phyloP scores from a whole-genome alignment of 2,888 invertebrate species.

The Agrochola macilenta region DNA sequence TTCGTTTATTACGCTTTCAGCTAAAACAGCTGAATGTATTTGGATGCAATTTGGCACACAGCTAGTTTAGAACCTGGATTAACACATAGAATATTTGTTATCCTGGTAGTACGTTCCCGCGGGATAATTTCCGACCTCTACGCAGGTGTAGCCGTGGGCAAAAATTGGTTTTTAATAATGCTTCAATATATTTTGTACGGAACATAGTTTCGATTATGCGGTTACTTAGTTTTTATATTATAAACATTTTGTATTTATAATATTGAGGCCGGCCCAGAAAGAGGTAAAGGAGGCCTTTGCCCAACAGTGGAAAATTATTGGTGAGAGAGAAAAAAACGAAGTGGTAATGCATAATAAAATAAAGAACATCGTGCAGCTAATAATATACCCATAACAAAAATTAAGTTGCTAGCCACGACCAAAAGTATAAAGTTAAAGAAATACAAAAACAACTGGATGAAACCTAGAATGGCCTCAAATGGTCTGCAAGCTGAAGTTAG shows the following conservation, averaged over 20 bases:
- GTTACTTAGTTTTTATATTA: too few relatives aligned
- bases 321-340: neutral
- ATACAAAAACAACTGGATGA: conserved; percentile 65
- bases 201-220: neutral
- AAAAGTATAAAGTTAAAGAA: conserved; percentile 62
- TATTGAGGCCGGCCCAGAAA: neutral
- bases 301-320: neutral
- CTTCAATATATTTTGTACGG: conserved; percentile 3
- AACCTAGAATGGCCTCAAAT: conserved; percentile 55
- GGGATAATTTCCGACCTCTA: too few relatives aligned
- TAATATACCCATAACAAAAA: conserved; percentile 16
- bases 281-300: neutral
- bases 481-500: conserved; percentile 74
- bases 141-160: too few relatives aligned
- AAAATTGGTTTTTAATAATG: neutral
- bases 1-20: too few relatives aligned
- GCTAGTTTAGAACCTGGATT: too few relatives aligned
- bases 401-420: neutral
- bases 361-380: neutral
- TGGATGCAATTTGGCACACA: too few relatives aligned
- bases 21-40: too few relatives aligned
- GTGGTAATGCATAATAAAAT: neutral
- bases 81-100: too few relatives aligned
- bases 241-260: neutral
- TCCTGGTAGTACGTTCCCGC: too few relatives aligned